Conservation (phyloP, 2,113 vertebrate species). For the Australoheros scitulus region DNA sequence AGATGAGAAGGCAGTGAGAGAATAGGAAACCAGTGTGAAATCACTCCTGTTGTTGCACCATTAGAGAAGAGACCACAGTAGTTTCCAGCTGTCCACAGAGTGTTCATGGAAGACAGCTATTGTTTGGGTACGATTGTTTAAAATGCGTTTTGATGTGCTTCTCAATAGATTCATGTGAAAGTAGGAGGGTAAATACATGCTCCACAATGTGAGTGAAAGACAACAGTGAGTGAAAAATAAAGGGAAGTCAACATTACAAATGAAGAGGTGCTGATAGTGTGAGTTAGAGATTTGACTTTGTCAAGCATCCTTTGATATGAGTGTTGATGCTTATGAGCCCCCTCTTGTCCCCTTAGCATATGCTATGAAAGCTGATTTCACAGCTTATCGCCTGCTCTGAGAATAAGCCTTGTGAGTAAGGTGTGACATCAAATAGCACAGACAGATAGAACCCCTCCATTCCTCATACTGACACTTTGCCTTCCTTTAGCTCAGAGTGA, state of each 20-base stretch:
- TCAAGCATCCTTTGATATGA: conserved; percentile 47
- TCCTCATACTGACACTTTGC: conserved; percentile 20
- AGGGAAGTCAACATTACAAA: background rate
- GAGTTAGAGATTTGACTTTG: conserved; percentile 33
- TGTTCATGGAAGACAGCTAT: conserved; percentile 21
- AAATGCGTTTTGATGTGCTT: conserved; percentile 3
- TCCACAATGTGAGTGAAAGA: background rate
- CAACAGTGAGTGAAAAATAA: background rate
- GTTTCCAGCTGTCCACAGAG: conserved; percentile 38
- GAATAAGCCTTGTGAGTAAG: conserved; percentile 47
- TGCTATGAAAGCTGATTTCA: conserved; percentile 60
- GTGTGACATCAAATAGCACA: conserved; percentile 58
- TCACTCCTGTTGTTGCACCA: conserved; percentile 45
- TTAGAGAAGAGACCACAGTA: conserved; percentile 41
- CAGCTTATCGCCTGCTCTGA: conserved; percentile 52
- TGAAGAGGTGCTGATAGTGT: background rate
- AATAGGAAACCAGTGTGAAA: conserved; percentile 63
- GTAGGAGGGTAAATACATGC: background rate
- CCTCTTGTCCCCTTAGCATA: conserved; percentile 45
- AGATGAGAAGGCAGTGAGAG: conserved; percentile 53
- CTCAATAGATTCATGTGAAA: background rate
- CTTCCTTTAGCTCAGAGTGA: background rate
- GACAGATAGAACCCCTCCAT: conserved; percentile 32
- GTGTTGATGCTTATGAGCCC: conserved; percentile 34
- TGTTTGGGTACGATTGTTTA: background rate